phyloP scores from a whole-genome alignment of 2,113 vertebrate genomes.

The Echinops telfairi region DNA sequence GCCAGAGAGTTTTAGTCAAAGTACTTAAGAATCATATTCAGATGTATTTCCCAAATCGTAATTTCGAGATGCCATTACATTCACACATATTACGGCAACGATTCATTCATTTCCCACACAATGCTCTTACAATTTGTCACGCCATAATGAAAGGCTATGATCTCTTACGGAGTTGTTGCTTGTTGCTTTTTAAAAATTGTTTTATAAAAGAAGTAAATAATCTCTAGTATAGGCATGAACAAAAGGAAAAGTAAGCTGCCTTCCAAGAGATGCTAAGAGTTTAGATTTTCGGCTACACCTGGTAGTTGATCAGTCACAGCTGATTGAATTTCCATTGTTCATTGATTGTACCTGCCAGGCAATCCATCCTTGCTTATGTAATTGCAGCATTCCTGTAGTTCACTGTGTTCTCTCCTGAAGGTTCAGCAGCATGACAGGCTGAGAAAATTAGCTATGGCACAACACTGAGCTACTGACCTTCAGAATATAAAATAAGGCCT shows the following conservation, averaged over 20 bases:
- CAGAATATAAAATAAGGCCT: conserved; percentile 65
- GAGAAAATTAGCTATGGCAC: conserved; percentile 67
- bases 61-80: conserved; percentile 33
- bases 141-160: conserved; percentile 11
- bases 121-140: conserved; percentile 42
- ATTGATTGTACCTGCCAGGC: conserved; percentile 68
- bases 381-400: conserved; percentile 65
- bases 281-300: conserved; percentile 50
- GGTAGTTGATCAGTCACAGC: conserved; percentile 55
- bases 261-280: conserved; percentile 34
- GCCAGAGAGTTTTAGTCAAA: conserved; percentile 23
- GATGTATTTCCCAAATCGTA: conserved; percentile 34
- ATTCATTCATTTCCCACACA: conserved; percentile 33
- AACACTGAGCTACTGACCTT: conserved; percentile 66
- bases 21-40: conserved; percentile 21
- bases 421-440: conserved; percentile 50
- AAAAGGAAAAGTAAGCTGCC: conserved; percentile 34
- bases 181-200: conserved; percentile 8
- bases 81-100: conserved; percentile 18
- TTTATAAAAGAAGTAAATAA: conserved; percentile 7
- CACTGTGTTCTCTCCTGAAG: conserved; percentile 56
- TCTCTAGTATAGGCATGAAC: neutral
- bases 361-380: conserved; percentile 78
- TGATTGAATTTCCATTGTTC: conserved; percentile 80
- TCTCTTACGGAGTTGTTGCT: neutral